These are phyloP conservation scores for Hemitrygon akajei DNA, from an alignment of 2,797 vertebrate genomes.

Conservation along the genomic window DNA sequence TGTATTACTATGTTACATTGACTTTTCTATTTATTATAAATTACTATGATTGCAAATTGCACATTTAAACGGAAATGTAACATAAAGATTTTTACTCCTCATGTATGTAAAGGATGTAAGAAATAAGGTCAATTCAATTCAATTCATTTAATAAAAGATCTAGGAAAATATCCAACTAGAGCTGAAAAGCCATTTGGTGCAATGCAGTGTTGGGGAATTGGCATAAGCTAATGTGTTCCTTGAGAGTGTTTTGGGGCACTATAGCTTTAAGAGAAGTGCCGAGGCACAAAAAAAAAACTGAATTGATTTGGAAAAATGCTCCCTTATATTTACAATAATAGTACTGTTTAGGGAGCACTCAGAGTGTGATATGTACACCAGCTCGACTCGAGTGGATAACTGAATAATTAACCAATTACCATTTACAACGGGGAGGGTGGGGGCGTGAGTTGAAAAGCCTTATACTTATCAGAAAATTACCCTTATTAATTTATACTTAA, in stretches of 20 bases:
- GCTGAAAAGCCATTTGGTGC: neutral
- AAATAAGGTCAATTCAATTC: too few species aligned
- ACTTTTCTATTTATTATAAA: too few species aligned
- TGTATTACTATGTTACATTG: too few species aligned
- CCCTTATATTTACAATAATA: slow-evolving; percentile 31
- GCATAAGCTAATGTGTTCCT: too few species aligned
- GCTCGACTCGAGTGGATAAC: neutral
- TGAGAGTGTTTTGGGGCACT: neutral
- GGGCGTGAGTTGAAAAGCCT: slow-evolving; percentile 12
- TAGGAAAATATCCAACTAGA: neutral
- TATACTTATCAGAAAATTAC: slow-evolving; percentile 36
- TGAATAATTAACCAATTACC: slow-evolving; percentile 35
- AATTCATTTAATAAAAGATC: neutral
- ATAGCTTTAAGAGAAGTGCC: neutral
- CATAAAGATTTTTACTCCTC: too few species aligned
- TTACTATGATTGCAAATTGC: too few species aligned
- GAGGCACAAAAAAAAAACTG: neutral
- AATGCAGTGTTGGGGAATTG: neutral
- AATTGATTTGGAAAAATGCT: slow-evolving; percentile 31
- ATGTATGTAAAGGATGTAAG: too few species aligned
- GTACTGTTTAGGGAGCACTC: slow-evolving; percentile 15
- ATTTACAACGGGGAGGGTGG: slow-evolving; percentile 29
- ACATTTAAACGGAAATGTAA: too few species aligned
- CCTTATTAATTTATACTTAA: slow-evolving; percentile 34
- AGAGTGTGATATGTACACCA: slow-evolving; percentile 28